Percentiles rank a stretch among this genome's conserved stretches.
Conservation (phyloP, 2,113 vertebrate genomes). For the Laticauda colubrina region DNA sequence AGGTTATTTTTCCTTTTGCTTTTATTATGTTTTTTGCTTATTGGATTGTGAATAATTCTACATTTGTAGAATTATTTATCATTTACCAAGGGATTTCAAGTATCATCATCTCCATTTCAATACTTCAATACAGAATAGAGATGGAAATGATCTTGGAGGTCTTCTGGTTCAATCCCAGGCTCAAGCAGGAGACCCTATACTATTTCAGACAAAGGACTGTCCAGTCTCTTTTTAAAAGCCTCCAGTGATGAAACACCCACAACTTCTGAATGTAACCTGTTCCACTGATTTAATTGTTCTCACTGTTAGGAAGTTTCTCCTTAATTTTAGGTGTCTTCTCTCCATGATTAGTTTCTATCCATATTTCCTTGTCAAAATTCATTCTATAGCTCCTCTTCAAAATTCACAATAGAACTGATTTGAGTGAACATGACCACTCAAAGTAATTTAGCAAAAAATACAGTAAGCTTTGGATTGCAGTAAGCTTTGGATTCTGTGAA, state of each 20-base stretch:
- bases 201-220: too few relatives aligned
- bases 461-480: background rate
- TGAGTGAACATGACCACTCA: background rate
- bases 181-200: too few relatives aligned
- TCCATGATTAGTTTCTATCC: background rate
- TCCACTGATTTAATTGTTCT: too few relatives aligned
- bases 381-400: background rate
- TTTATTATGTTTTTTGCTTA: background rate
- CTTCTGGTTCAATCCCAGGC: too few relatives aligned
- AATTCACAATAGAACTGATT: background rate
- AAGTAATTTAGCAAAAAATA: background rate
- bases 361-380: background rate
- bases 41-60: background rate
- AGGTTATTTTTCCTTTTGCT: background rate
- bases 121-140: too few relatives aligned
- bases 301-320: too few relatives aligned
- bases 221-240: too few relatives aligned
- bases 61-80: background rate
- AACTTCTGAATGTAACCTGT: too few relatives aligned
- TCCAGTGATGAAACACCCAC: too few relatives aligned
- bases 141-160: too few relatives aligned
- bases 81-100: background rate
- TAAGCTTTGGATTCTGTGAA: background rate
- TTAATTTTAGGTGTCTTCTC: too few relatives aligned
- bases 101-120: background rate